Evolutionary conservation across 35 echinoderm and acorn worm genomes (phyloP).

Genomic region (Nesometra sesokonis): DNA sequence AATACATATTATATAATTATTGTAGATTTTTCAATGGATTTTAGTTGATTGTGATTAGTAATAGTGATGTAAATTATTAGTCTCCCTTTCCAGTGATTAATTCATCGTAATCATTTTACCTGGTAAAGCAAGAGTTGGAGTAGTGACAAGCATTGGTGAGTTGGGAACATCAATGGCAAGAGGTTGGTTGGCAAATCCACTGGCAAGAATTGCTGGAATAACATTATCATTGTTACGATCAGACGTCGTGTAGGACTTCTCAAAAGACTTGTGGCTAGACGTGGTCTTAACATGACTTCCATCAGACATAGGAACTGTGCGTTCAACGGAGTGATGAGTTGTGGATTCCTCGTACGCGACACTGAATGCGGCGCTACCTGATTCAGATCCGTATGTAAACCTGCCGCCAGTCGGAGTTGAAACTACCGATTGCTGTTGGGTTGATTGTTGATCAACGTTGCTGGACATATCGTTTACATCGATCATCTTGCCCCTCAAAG

Average conservation of each 20-base stretch:
- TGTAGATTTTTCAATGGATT: too few relatives aligned
- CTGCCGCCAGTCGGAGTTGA: background rate
- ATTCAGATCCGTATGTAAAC: background rate
- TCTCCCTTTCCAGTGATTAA: background rate
- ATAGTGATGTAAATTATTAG: background rate
- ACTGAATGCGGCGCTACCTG: constrained; percentile 43
- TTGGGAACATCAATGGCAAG: constrained; percentile 80
- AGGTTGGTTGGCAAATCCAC: constrained; percentile 68
- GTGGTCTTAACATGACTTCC: constrained; percentile 71
- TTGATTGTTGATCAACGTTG: background rate
- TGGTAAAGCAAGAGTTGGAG: background rate
- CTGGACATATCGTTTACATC: background rate
- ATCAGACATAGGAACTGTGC: constrained; percentile 64
- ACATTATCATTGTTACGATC: constrained; percentile 70
- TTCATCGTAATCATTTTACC: background rate
- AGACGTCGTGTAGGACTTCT: constrained; percentile 81
- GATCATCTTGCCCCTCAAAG: background rate
- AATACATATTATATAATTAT: too few relatives aligned
- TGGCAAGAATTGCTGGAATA: constrained; percentile 63
- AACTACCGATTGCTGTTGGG: background rate
- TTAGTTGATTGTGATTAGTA: background rate
- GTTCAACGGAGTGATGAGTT: constrained; percentile 67
- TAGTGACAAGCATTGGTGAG: background rate
- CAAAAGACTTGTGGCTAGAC: constrained; percentile 69
- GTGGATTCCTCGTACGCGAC: constrained; percentile 91